Evolutionary conservation across 1,140 invertebrate genomes (phyloP).

Genomic region (Atta colombica): DNA sequence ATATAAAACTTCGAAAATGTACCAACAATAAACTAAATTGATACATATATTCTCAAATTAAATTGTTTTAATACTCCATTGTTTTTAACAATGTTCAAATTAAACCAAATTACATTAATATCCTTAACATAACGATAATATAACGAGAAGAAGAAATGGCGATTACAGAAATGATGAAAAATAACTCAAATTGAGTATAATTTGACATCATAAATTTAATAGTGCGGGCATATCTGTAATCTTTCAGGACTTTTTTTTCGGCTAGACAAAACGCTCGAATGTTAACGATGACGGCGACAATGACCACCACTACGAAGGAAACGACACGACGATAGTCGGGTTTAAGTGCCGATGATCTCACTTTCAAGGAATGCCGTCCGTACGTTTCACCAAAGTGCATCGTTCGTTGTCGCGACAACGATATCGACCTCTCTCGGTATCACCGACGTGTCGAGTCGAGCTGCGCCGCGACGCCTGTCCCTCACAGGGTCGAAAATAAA

Average conservation of each 20-base stretch:
- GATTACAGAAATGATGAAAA: too few relatives aligned
- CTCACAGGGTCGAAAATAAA: constrained; percentile 71
- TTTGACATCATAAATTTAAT: too few relatives aligned
- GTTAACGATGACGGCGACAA: constrained; percentile 13
- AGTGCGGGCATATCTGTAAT: not conserved
- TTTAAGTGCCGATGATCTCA: constrained; percentile 83
- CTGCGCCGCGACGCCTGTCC: constrained; percentile 65
- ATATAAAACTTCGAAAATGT: too few relatives aligned
- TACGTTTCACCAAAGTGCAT: constrained; percentile 82
- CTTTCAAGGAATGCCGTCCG: constrained; percentile 83
- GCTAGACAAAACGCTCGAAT: constrained; percentile 61
- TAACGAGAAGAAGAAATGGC: too few relatives aligned
- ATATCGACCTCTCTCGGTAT: constrained; percentile 71
- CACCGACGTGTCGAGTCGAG: constrained; percentile 56
- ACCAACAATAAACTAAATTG: too few relatives aligned
- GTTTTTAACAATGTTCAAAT: too few relatives aligned
- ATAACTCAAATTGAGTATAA: too few relatives aligned
- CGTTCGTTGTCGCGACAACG: constrained; percentile 78
- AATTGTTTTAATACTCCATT: too few relatives aligned
- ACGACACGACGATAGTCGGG: constrained; percentile 34
- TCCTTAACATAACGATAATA: too few relatives aligned
- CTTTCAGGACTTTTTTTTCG: not conserved
- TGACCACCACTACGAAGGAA: not conserved
- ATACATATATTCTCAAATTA: too few relatives aligned
- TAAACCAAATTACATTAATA: too few relatives aligned